A percentile compares a stretch with the other conserved stretches of the same genome.
phyloP scores from a whole-genome alignment of 1,140 invertebrate genomes.

The Drosophila yakuba region DNA sequence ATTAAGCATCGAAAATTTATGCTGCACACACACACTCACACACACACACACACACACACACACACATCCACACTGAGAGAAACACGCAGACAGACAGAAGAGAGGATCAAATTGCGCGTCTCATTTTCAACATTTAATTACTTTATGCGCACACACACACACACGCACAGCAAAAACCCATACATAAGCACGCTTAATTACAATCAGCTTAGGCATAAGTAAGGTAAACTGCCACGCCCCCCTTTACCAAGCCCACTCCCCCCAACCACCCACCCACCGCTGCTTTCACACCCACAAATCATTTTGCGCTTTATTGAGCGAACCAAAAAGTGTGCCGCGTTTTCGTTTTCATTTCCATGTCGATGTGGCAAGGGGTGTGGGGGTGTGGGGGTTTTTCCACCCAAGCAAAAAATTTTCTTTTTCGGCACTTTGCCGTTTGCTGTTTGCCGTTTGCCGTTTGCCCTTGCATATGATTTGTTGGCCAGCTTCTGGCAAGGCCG shows the following conservation, averaged over 20 bases:
- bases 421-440: slow-evolving; percentile 1
- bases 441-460: background rate
- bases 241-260: background rate
- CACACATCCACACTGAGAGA: background rate
- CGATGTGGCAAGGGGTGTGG: background rate
- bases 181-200: slow-evolving; percentile 60
- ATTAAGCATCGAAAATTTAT: slow-evolving; percentile 78
- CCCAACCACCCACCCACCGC: background rate
- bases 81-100: slow-evolving; percentile 8
- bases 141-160: slow-evolving; percentile 59
- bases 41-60: slow-evolving; percentile 1
- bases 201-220: slow-evolving; percentile 60
- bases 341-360: slow-evolving; percentile 42
- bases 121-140: slow-evolving; percentile 78
- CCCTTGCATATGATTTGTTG: slow-evolving; percentile 46
- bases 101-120: slow-evolving; percentile 66
- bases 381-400: background rate
- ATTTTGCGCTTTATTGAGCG: slow-evolving; percentile 69
- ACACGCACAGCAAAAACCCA: slow-evolving; percentile 20
- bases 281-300: slow-evolving; percentile 33
- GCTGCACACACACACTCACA: slow-evolving; percentile 46
- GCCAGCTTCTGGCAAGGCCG: slow-evolving; percentile 27
- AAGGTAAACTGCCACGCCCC: slow-evolving; percentile 8
- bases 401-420: slow-evolving; percentile 16
- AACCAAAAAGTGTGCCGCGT: slow-evolving; percentile 49